Percentiles rank a stretch among this genome's conserved stretches.
Conservation (phyloP, 2,797 vertebrate species). For the Lateolabrax maculatus region DNA sequence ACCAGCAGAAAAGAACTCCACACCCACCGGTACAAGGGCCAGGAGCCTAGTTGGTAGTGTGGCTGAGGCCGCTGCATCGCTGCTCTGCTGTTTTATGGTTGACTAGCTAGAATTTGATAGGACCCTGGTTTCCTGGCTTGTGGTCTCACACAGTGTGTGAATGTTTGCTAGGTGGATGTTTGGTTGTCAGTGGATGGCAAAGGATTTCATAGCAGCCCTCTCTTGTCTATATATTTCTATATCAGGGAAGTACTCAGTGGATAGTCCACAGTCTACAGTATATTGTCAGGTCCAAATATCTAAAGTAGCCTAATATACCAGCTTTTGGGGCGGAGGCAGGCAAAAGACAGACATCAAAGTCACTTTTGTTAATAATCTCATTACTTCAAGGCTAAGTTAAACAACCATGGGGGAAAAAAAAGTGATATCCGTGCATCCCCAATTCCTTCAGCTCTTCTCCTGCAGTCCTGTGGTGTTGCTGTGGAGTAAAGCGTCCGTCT, state of each 20-base stretch:
- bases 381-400: neutral
- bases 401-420: neutral
- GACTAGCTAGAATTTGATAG: conserved; percentile 37
- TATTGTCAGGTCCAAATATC: neutral
- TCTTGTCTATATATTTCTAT: neutral
- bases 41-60: conserved; percentile 45
- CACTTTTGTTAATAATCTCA: neutral
- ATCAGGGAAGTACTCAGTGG: neutral
- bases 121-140: conserved; percentile 33
- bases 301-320: neutral
- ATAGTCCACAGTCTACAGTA: neutral
- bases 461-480: neutral
- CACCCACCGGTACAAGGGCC: conserved; percentile 38
- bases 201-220: conserved; percentile 11
- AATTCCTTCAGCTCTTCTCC: neutral
- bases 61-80: conserved; percentile 23
- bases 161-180: conserved; percentile 44
- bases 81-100: conserved; percentile 47
- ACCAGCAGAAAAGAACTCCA: conserved; percentile 25
- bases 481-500: neutral
- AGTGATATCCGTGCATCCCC: neutral
- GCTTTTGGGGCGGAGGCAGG: neutral
- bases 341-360: neutral
- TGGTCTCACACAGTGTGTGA: conserved; percentile 25
- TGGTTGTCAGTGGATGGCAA: conserved; percentile 31